Evolutionary conservation across 2,888 invertebrate species (phyloP).

Genomic region (Ophion costatus): DNA sequence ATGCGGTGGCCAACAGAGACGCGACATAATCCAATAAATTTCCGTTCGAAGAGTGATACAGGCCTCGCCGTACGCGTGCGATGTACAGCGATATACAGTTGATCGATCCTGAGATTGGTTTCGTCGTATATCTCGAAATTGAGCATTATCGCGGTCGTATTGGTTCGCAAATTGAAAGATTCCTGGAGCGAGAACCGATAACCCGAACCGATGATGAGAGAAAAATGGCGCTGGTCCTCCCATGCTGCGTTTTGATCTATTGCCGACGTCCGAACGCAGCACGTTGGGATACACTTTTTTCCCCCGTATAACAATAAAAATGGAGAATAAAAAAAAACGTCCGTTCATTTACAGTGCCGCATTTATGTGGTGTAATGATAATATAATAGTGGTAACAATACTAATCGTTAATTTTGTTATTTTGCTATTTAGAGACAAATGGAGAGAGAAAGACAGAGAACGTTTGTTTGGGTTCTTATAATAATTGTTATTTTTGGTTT

Average conservation of each 20-base stretch:
- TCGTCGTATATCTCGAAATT: conserved; percentile 66
- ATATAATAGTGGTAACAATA: no score
- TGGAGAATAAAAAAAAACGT: no score
- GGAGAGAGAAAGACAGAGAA: no score
- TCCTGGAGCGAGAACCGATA: conserved; percentile 35
- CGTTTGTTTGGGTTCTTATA: no score
- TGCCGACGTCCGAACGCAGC: not conserved
- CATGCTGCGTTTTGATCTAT: conserved; percentile 7
- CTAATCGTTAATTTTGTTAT: no score
- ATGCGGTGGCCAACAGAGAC: conserved; percentile 25
- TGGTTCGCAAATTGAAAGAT: conserved; percentile 66
- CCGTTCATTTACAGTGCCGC: no score
- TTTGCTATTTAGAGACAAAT: no score
- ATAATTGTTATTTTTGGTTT: no score
- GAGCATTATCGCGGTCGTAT: conserved; percentile 65
- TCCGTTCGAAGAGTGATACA: conserved; percentile 54
- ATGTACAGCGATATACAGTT: conserved; percentile 19
- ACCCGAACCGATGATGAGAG: conserved; percentile 21
- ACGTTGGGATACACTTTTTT: not conserved
- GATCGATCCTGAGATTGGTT: conserved; percentile 63
- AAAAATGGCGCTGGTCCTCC: conserved; percentile 14
- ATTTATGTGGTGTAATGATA: no score
- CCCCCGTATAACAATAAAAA: no score
- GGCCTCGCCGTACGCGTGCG: conserved; percentile 43
- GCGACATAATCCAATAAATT: conserved; percentile 65